These are phyloP conservation scores for Lasioglossum calceatum DNA, from an alignment of 2,888 invertebrate species.

Conservation along the genomic window DNA sequence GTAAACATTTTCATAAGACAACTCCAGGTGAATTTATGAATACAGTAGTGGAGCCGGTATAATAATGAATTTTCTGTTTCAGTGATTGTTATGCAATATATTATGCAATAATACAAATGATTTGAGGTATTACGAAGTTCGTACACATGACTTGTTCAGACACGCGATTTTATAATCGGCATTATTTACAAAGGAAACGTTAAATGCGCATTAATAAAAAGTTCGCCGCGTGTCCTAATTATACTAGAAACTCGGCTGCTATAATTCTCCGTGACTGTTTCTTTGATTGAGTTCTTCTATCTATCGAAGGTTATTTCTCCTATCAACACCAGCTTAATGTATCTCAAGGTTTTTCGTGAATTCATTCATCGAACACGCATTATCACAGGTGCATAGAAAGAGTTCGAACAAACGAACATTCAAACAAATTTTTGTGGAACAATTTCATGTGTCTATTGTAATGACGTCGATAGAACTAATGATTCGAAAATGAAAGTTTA, in stretches of 20 bases:
- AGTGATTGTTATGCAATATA: neutral
- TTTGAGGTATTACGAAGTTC: neutral
- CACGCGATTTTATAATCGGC: neutral
- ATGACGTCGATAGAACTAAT: neutral
- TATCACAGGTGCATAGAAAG: neutral
- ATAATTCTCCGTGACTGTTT: neutral
- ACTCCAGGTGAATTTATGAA: neutral
- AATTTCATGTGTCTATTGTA: neutral
- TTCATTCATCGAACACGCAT: neutral
- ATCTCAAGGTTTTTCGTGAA: conserved; percentile 4
- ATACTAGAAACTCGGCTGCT: neutral
- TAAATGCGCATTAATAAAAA: neutral
- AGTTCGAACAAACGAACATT: neutral
- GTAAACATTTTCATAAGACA: neutral
- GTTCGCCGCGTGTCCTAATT: neutral
- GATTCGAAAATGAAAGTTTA: neutral
- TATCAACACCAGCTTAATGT: neutral
- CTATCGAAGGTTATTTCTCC: neutral
- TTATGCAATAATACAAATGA: neutral
- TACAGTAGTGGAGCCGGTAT: neutral
- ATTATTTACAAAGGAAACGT: neutral
- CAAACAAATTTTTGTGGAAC: neutral
- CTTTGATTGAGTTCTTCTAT: neutral
- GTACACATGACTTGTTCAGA: neutral
- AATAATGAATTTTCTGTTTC: neutral